Percentiles rank a stretch among this genome's conserved stretches.
Conservation (phyloP, 2,797 vertebrate genomes). For the Luscinia luscinia region DNA sequence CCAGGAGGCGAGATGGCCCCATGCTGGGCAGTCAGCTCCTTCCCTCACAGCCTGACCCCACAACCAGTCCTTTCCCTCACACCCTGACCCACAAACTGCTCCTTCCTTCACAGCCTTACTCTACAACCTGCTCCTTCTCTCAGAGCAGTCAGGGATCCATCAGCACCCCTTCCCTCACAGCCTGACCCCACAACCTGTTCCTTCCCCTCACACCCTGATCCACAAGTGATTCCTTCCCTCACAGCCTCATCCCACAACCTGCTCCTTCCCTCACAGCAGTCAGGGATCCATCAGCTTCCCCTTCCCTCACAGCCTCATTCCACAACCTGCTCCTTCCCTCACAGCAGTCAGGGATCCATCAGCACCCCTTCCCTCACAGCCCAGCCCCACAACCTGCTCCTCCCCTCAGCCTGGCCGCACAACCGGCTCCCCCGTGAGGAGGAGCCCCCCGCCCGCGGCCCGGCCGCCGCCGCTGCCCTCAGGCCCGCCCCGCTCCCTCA, state of each 20-base stretch:
- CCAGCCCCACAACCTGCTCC: no score
- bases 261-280: no score
- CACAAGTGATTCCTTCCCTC: background rate
- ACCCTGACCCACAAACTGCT: background rate
- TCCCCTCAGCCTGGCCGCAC: background rate
- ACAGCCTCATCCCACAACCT: no score
- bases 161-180: background rate
- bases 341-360: no score
- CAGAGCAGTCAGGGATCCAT: no score
- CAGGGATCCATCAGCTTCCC: no score
- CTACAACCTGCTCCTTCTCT: rapidly evolving
- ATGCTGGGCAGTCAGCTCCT: background rate
- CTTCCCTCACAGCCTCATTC: no score
- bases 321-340: no score
- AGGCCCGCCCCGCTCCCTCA: background rate
- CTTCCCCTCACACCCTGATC: background rate
- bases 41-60: background rate
- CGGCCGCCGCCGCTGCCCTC: background rate
- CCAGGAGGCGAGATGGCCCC: background rate
- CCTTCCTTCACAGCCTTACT: background rate
- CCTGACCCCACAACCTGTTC: background rate
- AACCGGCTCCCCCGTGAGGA: background rate
- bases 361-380: no score
- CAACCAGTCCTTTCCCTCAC: rapidly evolving
- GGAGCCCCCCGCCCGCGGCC: background rate